Conservation (phyloP, 2,113 vertebrate genomes). For the Callipepla californica region DNA sequence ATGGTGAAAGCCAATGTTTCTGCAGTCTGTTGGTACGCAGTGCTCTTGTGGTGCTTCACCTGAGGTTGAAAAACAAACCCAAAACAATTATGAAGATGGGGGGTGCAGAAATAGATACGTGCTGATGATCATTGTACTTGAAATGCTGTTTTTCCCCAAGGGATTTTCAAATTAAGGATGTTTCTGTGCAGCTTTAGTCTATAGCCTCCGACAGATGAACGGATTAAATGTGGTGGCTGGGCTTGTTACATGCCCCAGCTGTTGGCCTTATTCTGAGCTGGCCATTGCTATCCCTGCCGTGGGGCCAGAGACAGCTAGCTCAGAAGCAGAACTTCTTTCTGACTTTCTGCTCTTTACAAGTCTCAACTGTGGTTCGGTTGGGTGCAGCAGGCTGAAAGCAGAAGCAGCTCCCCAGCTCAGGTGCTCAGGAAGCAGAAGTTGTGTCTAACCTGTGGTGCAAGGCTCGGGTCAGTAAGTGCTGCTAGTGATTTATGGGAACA, state of each 20-base stretch:
- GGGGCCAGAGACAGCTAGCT: no score
- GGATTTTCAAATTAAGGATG: background rate
- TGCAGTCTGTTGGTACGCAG: background rate
- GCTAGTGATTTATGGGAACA: background rate
- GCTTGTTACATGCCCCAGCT: background rate
- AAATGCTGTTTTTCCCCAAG: background rate
- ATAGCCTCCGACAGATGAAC: background rate
- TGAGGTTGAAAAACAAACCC: background rate
- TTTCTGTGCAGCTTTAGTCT: background rate
- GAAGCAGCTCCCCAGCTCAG: background rate
- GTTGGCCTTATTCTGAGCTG: background rate
- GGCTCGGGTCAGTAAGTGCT: background rate
- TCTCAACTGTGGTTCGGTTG: accelerated
- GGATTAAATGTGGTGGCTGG: background rate
- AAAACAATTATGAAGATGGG: background rate
- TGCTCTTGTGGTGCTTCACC: background rate
- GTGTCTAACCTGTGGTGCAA: no score
- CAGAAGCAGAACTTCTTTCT: accelerated
- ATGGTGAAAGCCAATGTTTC: background rate
- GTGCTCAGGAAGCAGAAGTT: background rate
- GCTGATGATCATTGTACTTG: background rate
- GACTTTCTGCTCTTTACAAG: background rate
- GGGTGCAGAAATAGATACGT: background rate
- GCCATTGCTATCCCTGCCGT: background rate
- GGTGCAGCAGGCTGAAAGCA: background rate